Percentiles rank a stretch among this genome's conserved stretches.
phyloP scores from a whole-genome alignment of 2,888 invertebrate species.

The Dimorphilus gyrociliatus region DNA sequence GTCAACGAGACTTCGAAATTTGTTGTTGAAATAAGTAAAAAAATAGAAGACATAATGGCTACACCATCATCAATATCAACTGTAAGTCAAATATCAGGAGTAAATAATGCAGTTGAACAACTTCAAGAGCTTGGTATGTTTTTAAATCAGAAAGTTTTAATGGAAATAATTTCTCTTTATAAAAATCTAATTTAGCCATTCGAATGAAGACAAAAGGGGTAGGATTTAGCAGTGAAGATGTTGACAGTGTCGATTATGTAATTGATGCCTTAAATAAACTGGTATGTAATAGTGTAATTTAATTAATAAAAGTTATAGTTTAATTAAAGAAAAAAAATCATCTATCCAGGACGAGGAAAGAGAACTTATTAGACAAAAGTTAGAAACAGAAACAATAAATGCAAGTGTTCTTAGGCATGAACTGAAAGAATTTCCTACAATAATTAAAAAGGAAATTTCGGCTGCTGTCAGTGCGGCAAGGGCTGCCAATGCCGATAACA shows the following conservation, averaged over 20 bases:
- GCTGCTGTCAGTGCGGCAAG: conserved; percentile 31
- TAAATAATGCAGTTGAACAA: conserved; percentile 17
- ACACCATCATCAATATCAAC: background rate
- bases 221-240: conserved; percentile 24
- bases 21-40: too few species aligned
- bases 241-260: conserved; percentile 23
- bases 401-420: conserved; percentile 30
- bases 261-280: conserved; percentile 26
- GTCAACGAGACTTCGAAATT: too few species aligned
- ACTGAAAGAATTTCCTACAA: conserved; percentile 23
- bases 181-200: conserved; percentile 14
- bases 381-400: conserved; percentile 34
- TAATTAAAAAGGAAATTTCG: conserved; percentile 26
- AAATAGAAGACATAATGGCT: too few species aligned
- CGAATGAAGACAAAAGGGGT: conserved; percentile 16
- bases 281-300: conserved; percentile 19
- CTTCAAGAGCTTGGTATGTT: conserved; percentile 17
- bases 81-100: conserved; percentile 12
- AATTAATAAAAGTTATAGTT: too few species aligned
- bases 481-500: conserved; percentile 26
- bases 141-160: conserved; percentile 17
- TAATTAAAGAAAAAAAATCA: conserved; percentile 1
- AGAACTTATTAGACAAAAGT: conserved; percentile 19
- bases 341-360: conserved; percentile 20
- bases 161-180: conserved; percentile 21